phyloP scores from a whole-genome alignment of 2,888 invertebrate genomes.

The Callinectes sapidus region DNA sequence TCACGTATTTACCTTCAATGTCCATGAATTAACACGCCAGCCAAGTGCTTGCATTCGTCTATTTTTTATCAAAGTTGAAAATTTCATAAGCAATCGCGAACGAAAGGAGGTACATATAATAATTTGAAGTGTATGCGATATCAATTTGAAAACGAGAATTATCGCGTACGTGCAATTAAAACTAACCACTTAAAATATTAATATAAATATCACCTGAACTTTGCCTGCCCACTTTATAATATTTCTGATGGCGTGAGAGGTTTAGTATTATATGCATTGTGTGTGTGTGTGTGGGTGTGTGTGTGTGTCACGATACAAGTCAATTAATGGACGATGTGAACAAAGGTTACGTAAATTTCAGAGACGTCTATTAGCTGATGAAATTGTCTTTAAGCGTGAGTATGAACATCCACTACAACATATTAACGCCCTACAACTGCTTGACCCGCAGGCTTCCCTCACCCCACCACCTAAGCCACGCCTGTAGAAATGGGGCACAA shows the following conservation, averaged over 20 bases:
- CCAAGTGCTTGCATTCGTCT: not conserved
- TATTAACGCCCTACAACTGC: not conserved
- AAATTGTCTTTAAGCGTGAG: not conserved
- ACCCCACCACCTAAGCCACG: not conserved
- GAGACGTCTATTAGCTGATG: not conserved
- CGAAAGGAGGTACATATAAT: not conserved
- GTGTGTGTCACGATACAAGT: not conserved
- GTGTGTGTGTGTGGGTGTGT: not conserved
- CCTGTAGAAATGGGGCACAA: not conserved
- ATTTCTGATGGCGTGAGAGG: not conserved
- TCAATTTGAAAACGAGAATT: not conserved
- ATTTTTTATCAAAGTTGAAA: not conserved
- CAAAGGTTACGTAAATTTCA: not conserved
- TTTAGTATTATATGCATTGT: not conserved
- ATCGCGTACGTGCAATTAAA: not conserved
- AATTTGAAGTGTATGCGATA: not conserved
- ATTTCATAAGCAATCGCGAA: not conserved
- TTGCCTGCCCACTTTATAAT: not conserved
- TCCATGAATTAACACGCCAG: constrained; percentile 21
- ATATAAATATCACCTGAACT: not conserved
- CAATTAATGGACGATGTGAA: not conserved
- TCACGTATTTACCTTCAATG: constrained; percentile 28
- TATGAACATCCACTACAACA: not conserved
- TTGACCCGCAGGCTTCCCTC: not conserved
- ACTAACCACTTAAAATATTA: not conserved